Conservation (phyloP, 2,797 vertebrate species). For the Micropoecilia bifurca region DNA sequence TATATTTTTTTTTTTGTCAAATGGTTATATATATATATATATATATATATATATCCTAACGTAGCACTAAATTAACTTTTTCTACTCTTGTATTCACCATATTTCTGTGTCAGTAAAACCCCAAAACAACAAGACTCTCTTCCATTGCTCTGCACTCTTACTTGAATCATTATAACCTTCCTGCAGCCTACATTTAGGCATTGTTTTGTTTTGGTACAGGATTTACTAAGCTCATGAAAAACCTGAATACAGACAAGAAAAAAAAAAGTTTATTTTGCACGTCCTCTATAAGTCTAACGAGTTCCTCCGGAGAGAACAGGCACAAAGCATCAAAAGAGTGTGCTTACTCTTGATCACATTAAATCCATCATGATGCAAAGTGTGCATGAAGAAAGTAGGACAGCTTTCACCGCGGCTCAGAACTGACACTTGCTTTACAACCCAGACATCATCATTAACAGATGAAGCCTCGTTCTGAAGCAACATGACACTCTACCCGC, state of each 20-base stretch:
- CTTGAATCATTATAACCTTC: slow-evolving; percentile 33
- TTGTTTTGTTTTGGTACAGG: slow-evolving; percentile 22
- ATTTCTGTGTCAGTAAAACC: slow-evolving; percentile 13
- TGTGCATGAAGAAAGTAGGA: slow-evolving; percentile 23
- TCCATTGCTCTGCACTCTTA: not conserved
- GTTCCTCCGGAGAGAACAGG: slow-evolving; percentile 17
- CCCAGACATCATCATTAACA: slow-evolving; percentile 7
- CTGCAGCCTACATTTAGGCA: slow-evolving; percentile 14
- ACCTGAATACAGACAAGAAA: slow-evolving; percentile 3
- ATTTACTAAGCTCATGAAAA: slow-evolving; percentile 18
- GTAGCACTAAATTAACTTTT: not conserved
- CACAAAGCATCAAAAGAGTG: slow-evolving; percentile 18
- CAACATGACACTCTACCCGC: slow-evolving; percentile 7
- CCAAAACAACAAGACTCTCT: slow-evolving; percentile 11
- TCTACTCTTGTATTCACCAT: not conserved
- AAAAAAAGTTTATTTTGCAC: slow-evolving; percentile 12
- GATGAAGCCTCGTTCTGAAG: slow-evolving; percentile 16
- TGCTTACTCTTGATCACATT: slow-evolving; percentile 28
- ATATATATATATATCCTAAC: not conserved
- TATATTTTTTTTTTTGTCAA: too few species aligned
- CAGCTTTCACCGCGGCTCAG: slow-evolving; percentile 12
- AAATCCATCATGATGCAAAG: slow-evolving; percentile 25
- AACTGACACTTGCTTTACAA: slow-evolving; percentile 6
- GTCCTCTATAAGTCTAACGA: slow-evolving; percentile 1
- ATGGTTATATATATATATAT: too few species aligned